phyloP scores from a whole-genome alignment of 1,140 invertebrate genomes.

The Danaus plexippus region DNA sequence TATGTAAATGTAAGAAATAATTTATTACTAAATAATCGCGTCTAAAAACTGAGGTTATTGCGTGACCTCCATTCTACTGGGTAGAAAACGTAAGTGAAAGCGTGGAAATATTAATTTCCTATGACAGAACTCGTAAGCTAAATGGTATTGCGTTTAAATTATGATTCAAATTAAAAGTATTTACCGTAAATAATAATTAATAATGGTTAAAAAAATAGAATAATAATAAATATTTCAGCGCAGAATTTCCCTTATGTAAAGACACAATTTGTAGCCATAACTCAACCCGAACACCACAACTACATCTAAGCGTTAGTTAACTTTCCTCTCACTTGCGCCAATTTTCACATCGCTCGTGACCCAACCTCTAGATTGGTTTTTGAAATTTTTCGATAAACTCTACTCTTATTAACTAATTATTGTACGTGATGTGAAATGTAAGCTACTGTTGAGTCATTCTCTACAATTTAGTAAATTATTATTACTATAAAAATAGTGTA shows the following conservation, averaged over 20 bases:
- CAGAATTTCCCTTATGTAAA: background rate
- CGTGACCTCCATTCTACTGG: conserved; percentile 33
- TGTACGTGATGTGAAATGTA: conserved; percentile 27
- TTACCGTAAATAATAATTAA: too few relatives aligned
- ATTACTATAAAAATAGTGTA: too few relatives aligned
- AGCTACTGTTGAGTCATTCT: conserved; percentile 19
- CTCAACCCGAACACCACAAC: too few relatives aligned
- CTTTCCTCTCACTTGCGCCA: too few relatives aligned
- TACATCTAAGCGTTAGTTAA: too few relatives aligned
- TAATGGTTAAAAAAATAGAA: too few relatives aligned
- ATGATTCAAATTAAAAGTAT: too few relatives aligned
- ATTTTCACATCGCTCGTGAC: too few relatives aligned
- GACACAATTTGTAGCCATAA: background rate
- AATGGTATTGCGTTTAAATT: too few relatives aligned
- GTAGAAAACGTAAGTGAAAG: conserved; percentile 10
- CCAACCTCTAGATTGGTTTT: too few relatives aligned
- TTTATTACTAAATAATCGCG: conserved; percentile 63
- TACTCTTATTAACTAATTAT: conserved; percentile 42
- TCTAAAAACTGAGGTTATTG: conserved; percentile 48
- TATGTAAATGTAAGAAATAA: conserved; percentile 60
- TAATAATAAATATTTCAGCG: background rate
- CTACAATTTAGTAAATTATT: conserved; percentile 2
- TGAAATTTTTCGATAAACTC: conserved; percentile 23
- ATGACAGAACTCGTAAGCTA: too few relatives aligned
- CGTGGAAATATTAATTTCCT: background rate